Evolutionary conservation across 1,140 invertebrate genomes (phyloP).

Genomic region (Papilio polytes): DNA sequence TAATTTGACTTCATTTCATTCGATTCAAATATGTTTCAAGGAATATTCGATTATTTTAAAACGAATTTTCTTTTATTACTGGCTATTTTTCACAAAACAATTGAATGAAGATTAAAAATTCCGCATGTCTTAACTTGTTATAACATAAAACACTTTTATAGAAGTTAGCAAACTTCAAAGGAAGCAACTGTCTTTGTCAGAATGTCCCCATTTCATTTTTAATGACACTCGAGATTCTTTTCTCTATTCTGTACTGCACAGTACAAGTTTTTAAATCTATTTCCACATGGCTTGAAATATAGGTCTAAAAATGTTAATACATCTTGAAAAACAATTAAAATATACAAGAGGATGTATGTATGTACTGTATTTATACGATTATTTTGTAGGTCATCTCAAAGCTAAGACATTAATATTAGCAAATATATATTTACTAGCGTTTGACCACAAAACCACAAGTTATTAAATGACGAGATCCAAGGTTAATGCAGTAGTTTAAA

Average conservation of each 20-base stretch:
- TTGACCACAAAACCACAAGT: neutral
- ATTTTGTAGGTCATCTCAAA: too few species aligned
- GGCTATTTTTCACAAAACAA: too few species aligned
- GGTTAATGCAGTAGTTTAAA: neutral
- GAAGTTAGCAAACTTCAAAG: neutral
- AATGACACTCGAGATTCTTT: neutral
- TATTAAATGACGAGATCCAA: neutral
- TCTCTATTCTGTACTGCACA: neutral
- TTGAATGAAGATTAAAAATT: neutral
- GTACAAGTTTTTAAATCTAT: neutral
- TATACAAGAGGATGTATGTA: too few species aligned
- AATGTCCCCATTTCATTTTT: constrained; percentile 9
- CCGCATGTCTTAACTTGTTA: neutral
- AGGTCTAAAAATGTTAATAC: neutral
- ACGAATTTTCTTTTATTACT: too few species aligned
- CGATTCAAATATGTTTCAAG: neutral
- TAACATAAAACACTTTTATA: neutral
- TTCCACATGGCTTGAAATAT: neutral
- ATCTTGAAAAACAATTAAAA: neutral
- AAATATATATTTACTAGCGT: too few species aligned
- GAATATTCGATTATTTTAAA: too few species aligned
- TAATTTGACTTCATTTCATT: constrained; percentile 18
- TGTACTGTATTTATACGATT: too few species aligned
- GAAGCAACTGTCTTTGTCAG: constrained; percentile 5
- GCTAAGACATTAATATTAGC: too few species aligned